Evolutionary conservation across 2,797 vertebrate species (phyloP), one percentile per base, ranked within the genome.

Genomic region (Helostoma temminkii): DNA sequence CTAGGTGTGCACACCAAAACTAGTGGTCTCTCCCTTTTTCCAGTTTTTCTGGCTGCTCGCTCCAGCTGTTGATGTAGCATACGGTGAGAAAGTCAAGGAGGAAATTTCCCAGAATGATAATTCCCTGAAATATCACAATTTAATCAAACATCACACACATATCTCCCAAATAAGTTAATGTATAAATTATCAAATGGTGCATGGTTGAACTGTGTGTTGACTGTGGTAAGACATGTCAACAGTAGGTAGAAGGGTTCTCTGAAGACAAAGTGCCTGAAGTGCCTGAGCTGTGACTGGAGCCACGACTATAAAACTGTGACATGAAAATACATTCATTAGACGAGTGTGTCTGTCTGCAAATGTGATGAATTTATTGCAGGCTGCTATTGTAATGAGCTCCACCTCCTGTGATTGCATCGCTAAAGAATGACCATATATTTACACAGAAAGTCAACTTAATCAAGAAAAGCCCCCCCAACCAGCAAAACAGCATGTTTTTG

Each of bases 291-390:
- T 73, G 86, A 89, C 79, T 79, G 79, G 70, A 83, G 73, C 83
- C 50, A 45, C 25, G 55, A 92, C 90, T 90, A 59, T 85, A 93
- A 87, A 69, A 70, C 58, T 43, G 43, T 32, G 41, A 81, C 74
- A 80, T 45, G 53, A 76, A 88, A 88, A 64, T 87, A 81, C 85
- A 78, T 83, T 92, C 84, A 79, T 86, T 62, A 25, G 34, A 39
- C 56, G 45, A 58, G 78, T 58, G 65, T 57, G 66, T 88, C 73
- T 81, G 66, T 60, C 58, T 63, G 12, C 47, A 68, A 78, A 65
- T 48, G 84, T 92, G 91, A 90, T 78, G 49, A 54, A 74, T 78
- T 37, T 59, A 80, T 66, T 71, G 66, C 76, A 57, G 57, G 50
- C 64, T 74, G 72, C 65, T 59, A 61, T 47, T 59, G 36, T 43